A percentile compares a stretch with the other conserved stretches of the same genome.
phyloP scores from a whole-genome alignment of 1,140 invertebrate genomes.

The Zaprionus kolodkinae region DNA sequence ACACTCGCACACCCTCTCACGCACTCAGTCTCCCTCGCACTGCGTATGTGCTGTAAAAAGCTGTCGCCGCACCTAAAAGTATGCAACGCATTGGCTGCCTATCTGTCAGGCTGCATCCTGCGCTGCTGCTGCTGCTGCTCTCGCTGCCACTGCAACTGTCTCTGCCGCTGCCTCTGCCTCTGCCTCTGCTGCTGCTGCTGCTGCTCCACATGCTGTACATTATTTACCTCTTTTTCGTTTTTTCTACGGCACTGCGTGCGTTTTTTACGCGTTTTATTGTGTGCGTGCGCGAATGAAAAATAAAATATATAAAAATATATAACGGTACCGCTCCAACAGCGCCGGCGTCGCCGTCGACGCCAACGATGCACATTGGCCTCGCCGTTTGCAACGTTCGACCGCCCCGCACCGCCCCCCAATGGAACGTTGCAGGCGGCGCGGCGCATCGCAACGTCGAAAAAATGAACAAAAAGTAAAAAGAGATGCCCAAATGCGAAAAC shows the following conservation, averaged over 20 bases:
- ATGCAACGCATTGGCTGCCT: slow-evolving; percentile 72
- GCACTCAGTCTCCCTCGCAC: not conserved
- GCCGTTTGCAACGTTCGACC: slow-evolving; percentile 35
- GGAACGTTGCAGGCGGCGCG: slow-evolving; percentile 1
- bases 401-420: not conserved
- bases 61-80: slow-evolving; percentile 73
- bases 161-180: slow-evolving; percentile 35
- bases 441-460: slow-evolving; percentile 47
- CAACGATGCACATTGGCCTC: slow-evolving; percentile 35
- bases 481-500: slow-evolving; percentile 79
- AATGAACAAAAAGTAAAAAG: slow-evolving; percentile 81
- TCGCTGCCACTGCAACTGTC: slow-evolving; percentile 25
- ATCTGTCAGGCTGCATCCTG: slow-evolving; percentile 48
- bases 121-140: not conserved
- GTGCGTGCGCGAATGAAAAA: slow-evolving; percentile 83
- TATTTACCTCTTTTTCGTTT: slow-evolving; percentile 81
- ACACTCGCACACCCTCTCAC: slow-evolving; percentile 8
- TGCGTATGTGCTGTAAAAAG: slow-evolving; percentile 57
- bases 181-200: not conserved
- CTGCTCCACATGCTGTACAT: slow-evolving; percentile 58
- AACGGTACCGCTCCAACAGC: slow-evolving; percentile 76
- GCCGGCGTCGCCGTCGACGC: slow-evolving; percentile 28
- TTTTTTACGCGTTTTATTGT: slow-evolving; percentile 82
- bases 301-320: slow-evolving; percentile 83
- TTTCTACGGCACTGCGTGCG: slow-evolving; percentile 42